These are phyloP conservation scores for Chloroceryle inda DNA, from an alignment of 2,797 vertebrate species.

Conservation along the genomic window DNA sequence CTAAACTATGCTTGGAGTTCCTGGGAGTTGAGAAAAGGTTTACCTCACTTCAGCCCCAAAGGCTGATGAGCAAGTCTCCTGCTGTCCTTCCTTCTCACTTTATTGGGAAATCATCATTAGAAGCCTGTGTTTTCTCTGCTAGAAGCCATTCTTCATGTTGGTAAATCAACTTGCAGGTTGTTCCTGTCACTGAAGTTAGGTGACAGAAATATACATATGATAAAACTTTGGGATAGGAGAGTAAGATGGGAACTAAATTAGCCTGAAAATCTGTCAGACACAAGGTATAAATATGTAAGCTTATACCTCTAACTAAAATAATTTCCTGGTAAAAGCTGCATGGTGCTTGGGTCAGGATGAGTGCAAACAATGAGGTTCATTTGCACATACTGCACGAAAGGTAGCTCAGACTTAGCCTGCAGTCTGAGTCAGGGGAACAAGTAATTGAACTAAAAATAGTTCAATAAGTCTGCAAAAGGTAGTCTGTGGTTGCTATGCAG, in stretches of 20 bases:
- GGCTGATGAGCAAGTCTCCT: conserved; percentile 1
- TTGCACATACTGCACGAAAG: conserved; percentile 19
- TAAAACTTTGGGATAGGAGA: neutral
- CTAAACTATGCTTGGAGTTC: neutral
- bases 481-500: conserved; percentile 42
- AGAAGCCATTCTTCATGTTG: neutral
- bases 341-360: neutral
- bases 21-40: conserved; percentile 2
- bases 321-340: neutral
- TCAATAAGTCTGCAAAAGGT: conserved; percentile 21
- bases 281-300: neutral
- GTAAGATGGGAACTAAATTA: neutral
- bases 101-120: neutral
- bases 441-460: conserved; percentile 66
- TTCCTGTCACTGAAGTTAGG: neutral
- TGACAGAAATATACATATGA: neutral
- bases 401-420: conserved; percentile 18
- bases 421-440: conserved; percentile 41
- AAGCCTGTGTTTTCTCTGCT: neutral
- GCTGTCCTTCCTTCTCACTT: neutral
- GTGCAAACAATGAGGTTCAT: neutral
- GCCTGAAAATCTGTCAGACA: neutral
- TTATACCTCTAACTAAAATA: neutral
- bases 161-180: conserved; percentile 28
- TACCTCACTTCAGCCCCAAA: neutral